Percentiles rank a stretch among this genome's conserved stretches.
Evolutionary conservation across 2,888 invertebrate species (phyloP).

Genomic region (Habrosyne pyritoides): DNA sequence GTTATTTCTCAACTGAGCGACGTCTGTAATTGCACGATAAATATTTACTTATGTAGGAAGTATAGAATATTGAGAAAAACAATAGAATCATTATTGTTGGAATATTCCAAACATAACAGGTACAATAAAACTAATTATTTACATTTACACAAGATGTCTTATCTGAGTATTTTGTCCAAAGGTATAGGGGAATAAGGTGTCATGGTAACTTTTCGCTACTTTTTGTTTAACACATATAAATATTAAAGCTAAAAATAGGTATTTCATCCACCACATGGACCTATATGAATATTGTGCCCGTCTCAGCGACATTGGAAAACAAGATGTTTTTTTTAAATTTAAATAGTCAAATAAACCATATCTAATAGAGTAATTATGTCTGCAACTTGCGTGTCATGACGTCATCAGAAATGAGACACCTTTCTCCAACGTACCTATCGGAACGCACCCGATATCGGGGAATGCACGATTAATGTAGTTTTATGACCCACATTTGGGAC

Average conservation of each 20-base stretch:
- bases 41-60: slow-evolving; percentile 1
- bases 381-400: slow-evolving; percentile 35
- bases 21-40: slow-evolving; percentile 5
- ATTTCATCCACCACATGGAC: too few species aligned
- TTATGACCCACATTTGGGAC: slow-evolving; percentile 14
- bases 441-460: slow-evolving; percentile 31
- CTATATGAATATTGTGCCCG: too few species aligned
- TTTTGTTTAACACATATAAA: too few species aligned
- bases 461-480: slow-evolving; percentile 16
- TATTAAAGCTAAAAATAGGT: too few species aligned
- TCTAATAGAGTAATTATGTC: slow-evolving; percentile 19
- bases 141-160: too few species aligned
- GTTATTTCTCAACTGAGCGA: not conserved
- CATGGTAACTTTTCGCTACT: too few species aligned
- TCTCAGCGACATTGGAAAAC: too few species aligned
- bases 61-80: not conserved
- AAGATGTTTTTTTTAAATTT: not conserved
- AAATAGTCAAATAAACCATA: not conserved
- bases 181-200: too few species aligned
- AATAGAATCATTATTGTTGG: not conserved
- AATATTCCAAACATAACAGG: too few species aligned
- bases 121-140: too few species aligned
- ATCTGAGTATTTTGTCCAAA: too few species aligned
- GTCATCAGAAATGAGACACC: slow-evolving; percentile 48
- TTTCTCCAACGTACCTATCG: slow-evolving; percentile 47